A percentile compares a stretch with the other conserved stretches of the same genome.
These are phyloP conservation scores for Trachemys scripta DNA, from an alignment of 2,113 vertebrate genomes.

Conservation along the genomic window DNA sequence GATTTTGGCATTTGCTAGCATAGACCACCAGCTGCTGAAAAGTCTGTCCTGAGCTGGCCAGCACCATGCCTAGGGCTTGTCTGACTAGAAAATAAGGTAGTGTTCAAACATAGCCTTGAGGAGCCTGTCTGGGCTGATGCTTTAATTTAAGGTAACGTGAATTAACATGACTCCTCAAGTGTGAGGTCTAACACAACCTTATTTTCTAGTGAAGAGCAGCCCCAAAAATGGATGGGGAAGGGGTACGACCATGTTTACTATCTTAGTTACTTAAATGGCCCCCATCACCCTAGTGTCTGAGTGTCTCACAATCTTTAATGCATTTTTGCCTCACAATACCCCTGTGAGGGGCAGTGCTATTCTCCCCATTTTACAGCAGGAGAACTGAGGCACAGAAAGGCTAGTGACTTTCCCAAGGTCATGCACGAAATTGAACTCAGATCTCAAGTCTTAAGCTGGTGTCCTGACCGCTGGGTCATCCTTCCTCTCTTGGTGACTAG, in stretches of 20 bases:
- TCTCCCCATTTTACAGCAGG: not conserved
- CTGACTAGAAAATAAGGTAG: not conserved
- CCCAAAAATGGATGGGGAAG: not conserved
- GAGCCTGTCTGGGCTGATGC: not conserved
- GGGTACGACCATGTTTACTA: not conserved
- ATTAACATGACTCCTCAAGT: not conserved
- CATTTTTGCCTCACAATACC: not conserved
- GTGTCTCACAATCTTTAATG: not conserved
- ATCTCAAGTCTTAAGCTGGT: not conserved
- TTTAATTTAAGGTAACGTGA: not conserved
- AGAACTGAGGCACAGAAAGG: not conserved
- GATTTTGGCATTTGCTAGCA: not conserved
- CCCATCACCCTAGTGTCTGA: not conserved
- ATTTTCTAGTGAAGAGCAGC: not conserved
- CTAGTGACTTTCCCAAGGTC: not conserved
- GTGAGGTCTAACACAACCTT: not conserved
- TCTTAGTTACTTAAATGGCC: not conserved
- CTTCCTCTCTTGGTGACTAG: not conserved
- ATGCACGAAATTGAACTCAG: not conserved
- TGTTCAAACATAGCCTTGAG: not conserved
- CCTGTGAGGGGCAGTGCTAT: not conserved
- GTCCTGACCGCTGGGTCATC: not conserved
- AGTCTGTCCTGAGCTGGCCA: not conserved
- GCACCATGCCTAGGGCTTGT: not conserved
- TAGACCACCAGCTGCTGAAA: not conserved